These are phyloP conservation scores for Paraescarpia echinospica DNA, from an alignment of 1,140 invertebrate species.

Conservation along the genomic window DNA sequence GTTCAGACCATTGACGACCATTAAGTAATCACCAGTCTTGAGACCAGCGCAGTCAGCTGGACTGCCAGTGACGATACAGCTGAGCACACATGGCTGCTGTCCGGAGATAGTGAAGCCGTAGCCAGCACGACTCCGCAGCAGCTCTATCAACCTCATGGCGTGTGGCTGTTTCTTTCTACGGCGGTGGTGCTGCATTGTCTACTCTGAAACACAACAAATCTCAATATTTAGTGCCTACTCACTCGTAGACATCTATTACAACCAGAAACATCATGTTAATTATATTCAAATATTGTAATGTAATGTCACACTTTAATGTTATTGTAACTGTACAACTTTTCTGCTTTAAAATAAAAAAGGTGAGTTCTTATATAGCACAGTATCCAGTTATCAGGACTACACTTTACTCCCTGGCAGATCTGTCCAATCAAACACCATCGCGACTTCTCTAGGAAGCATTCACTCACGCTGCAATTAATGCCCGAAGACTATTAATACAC, in stretches of 20 bases:
- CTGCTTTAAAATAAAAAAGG: no score
- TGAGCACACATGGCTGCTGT: slow-evolving; percentile 85
- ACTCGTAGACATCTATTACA: neutral
- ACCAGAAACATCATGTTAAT: neutral
- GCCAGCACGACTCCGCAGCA: slow-evolving; percentile 79
- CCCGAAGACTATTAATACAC: no score
- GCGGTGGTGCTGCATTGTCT: slow-evolving; percentile 59
- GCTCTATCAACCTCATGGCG: slow-evolving; percentile 81
- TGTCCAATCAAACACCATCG: no score
- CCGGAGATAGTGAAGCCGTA: slow-evolving; percentile 94
- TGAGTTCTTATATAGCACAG: no score
- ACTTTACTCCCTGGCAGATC: no score
- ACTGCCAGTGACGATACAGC: slow-evolving; percentile 81
- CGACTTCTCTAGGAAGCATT: no score
- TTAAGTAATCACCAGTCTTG: slow-evolving; percentile 84
- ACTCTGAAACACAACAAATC: neutral
- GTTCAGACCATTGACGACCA: slow-evolving; percentile 86
- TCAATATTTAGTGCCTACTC: neutral
- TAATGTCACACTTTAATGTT: no score
- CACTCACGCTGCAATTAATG: no score
- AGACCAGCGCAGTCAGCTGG: slow-evolving; percentile 83
- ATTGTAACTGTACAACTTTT: no score
- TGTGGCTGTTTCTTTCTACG: slow-evolving; percentile 79
- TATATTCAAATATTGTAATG: neutral
- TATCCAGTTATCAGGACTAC: no score